These are phyloP conservation scores for Mus spretus DNA, from an alignment of 2,797 vertebrate genomes.

Conservation along the genomic window DNA sequence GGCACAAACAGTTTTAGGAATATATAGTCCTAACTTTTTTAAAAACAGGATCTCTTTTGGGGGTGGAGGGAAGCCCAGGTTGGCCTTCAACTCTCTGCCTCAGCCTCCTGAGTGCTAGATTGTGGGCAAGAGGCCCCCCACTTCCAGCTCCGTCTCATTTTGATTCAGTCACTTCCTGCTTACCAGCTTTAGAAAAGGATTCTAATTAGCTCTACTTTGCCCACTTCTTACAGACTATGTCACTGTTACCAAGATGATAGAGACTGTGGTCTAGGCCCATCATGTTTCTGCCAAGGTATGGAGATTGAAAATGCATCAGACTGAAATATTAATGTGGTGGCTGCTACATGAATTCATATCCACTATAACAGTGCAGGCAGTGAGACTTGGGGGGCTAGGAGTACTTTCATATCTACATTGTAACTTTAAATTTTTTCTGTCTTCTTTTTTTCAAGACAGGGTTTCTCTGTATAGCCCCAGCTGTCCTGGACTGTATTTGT, in stretches of 20 bases:
- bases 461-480: too few relatives aligned
- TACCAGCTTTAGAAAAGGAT: not conserved
- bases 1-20: slow-evolving; percentile 47
- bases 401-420: slow-evolving; percentile 34
- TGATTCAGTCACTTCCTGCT: slow-evolving; percentile 26
- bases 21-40: slow-evolving; percentile 52
- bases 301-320: not conserved
- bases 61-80: not conserved
- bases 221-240: not conserved
- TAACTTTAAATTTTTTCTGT: not conserved
- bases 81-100: not conserved
- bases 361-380: not conserved
- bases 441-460: not conserved
- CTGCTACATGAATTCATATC: not conserved
- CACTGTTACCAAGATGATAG: slow-evolving; percentile 21
- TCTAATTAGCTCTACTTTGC: slow-evolving; percentile 46
- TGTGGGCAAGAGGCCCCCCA: not conserved
- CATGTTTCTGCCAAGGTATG: not conserved
- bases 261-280: not conserved
- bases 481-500: too few relatives aligned
- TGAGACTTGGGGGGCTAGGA: slow-evolving; percentile 16
- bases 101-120: too few relatives aligned
- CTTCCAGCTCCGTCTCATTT: not conserved
- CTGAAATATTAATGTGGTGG: slow-evolving; percentile 18
- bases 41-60: not conserved